Percentiles rank a stretch among this genome's conserved stretches.
phyloP scores from a whole-genome alignment of 2,797 vertebrate species.

The Tokudaia muenninki region DNA sequence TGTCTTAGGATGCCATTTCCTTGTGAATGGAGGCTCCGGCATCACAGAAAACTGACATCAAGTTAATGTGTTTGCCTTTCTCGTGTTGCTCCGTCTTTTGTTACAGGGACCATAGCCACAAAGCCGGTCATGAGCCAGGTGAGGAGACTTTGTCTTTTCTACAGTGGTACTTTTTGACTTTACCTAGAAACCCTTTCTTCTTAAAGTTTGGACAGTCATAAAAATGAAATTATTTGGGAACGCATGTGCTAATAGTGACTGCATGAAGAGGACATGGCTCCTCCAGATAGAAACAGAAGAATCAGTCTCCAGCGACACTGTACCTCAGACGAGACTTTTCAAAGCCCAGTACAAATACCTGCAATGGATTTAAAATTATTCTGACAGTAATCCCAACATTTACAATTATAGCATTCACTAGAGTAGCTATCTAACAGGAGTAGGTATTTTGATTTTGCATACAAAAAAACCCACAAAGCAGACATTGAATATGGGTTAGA shows the following conservation, averaged over 20 bases:
- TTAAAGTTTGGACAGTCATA: conserved; percentile 35
- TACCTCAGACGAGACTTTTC: conserved; percentile 32
- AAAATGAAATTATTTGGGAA: conserved; percentile 52
- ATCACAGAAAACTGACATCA: neutral
- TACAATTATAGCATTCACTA: conserved; percentile 18
- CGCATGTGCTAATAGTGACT: conserved; percentile 10
- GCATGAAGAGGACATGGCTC: neutral
- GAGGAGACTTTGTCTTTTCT: neutral
- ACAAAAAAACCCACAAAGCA: neutral
- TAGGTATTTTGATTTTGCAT: conserved; percentile 54
- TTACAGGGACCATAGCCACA: neutral
- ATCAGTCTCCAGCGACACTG: neutral
- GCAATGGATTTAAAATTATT: conserved; percentile 49
- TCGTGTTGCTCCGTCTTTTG: neutral
- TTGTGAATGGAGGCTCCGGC: neutral
- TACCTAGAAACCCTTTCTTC: conserved; percentile 41
- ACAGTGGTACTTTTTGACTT: conserved; percentile 9
- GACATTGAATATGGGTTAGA: conserved; percentile 58
- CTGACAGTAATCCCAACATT: conserved; percentile 53
- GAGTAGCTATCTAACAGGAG: neutral
- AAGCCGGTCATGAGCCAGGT: neutral
- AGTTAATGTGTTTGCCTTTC: neutral
- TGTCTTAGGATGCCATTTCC: neutral
- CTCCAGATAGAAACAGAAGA: neutral
- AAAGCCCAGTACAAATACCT: conserved; percentile 34